phyloP scores from a whole-genome alignment of 2,113 vertebrate species.

The Oplegnathus fasciatus region DNA sequence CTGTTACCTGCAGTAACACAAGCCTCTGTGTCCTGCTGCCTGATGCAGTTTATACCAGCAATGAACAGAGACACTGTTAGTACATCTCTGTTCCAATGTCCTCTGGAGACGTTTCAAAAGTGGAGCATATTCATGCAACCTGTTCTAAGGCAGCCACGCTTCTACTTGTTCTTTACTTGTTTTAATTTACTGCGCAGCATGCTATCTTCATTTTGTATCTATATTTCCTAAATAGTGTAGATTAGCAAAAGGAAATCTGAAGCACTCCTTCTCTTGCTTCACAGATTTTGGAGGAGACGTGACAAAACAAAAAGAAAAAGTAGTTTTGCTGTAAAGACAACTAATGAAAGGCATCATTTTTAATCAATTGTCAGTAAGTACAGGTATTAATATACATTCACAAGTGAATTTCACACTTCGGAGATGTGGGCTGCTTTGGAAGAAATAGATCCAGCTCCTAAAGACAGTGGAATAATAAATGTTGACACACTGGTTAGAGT shows the following conservation, averaged over 20 bases:
- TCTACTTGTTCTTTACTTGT: background rate
- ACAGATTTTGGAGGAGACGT: background rate
- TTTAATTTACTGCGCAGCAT: background rate
- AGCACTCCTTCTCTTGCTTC: background rate
- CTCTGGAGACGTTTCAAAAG: background rate
- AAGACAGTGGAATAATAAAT: slow-evolving; percentile 6
- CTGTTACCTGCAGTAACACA: slow-evolving; percentile 51
- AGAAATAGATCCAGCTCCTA: slow-evolving; percentile 7
- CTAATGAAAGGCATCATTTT: background rate
- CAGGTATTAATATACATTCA: background rate
- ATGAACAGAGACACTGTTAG: slow-evolving; percentile 2
- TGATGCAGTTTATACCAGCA: slow-evolving; percentile 30
- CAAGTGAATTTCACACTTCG: background rate
- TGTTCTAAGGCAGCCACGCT: background rate
- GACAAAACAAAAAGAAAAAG: slow-evolving; percentile 16
- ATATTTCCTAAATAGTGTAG: background rate
- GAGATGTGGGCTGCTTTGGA: background rate
- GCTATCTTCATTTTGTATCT: slow-evolving; percentile 1
- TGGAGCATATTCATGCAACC: background rate
- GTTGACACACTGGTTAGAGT: background rate
- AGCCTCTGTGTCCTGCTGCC: slow-evolving; percentile 27
- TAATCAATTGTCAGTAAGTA: background rate
- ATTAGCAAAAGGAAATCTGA: background rate
- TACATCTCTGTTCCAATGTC: background rate
- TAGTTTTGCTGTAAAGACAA: background rate